Conservation (phyloP, 2,113 vertebrate genomes). For the Chamaea fasciata region DNA sequence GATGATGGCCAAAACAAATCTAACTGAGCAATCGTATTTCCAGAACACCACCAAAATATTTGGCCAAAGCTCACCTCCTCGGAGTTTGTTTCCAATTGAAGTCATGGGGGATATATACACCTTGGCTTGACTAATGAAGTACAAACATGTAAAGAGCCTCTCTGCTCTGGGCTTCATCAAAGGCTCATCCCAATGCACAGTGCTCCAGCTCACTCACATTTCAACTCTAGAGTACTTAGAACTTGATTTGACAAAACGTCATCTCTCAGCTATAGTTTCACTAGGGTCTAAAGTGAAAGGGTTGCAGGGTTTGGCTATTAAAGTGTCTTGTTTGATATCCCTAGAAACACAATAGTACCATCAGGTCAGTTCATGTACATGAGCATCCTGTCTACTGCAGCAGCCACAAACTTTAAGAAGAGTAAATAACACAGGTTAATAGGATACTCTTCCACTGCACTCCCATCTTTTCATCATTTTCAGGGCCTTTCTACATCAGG, state of each 20-base stretch:
- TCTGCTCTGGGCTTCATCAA: fast-evolving
- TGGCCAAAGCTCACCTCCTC: background rate
- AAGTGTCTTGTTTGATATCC: background rate
- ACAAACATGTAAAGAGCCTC: background rate
- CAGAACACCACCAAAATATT: background rate
- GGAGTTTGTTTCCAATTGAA: background rate
- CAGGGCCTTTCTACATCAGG: background rate
- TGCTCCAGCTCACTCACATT: background rate
- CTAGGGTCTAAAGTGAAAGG: background rate
- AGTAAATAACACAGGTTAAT: background rate
- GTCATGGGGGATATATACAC: fast-evolving
- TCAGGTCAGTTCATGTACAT: background rate
- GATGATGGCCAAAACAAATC: background rate
- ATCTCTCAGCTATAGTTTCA: background rate
- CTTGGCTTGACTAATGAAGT: background rate
- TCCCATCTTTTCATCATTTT: background rate
- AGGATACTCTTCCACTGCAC: too few relatives aligned
- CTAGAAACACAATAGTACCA: background rate
- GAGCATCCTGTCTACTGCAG: background rate
- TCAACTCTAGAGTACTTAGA: background rate
- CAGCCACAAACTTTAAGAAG: background rate
- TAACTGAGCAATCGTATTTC: background rate
- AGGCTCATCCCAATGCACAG: background rate
- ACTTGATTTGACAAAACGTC: background rate
- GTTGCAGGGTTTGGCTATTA: background rate